Conservation (phyloP, 2,888 invertebrate species). For the Nomada hirtipes region DNA sequence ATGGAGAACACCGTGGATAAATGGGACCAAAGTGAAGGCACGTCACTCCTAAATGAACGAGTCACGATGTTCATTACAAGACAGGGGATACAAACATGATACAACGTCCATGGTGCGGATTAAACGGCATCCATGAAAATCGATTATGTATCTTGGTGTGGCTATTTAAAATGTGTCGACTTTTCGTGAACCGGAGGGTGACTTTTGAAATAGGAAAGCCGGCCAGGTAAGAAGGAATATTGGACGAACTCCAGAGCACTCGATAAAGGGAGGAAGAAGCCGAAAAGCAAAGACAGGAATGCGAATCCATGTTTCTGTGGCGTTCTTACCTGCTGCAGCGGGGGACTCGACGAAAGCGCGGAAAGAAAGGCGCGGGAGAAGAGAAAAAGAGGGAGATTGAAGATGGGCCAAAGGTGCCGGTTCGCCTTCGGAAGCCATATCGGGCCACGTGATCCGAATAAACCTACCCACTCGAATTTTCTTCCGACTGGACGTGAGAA, state of each 20-base stretch:
- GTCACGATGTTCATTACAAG: not conserved
- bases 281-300: slow-evolving; percentile 26
- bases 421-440: slow-evolving; percentile 76
- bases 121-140: not conserved
- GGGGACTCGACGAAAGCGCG: slow-evolving; percentile 33
- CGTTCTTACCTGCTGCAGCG: slow-evolving; percentile 15
- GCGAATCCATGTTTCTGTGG: slow-evolving; percentile 36
- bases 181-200: slow-evolving; percentile 27
- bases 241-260: slow-evolving; percentile 45
- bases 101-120: not conserved
- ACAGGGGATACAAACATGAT: not conserved
- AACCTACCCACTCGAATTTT: slow-evolving; percentile 64
- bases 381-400: slow-evolving; percentile 35
- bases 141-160: slow-evolving; percentile 10
- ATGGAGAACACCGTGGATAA: not conserved
- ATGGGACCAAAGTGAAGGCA: not conserved
- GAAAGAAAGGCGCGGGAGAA: slow-evolving; percentile 28
- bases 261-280: slow-evolving; percentile 44
- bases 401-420: slow-evolving; percentile 67
- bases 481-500: slow-evolving; percentile 68
- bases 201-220: slow-evolving; percentile 39
- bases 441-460: slow-evolving; percentile 78
- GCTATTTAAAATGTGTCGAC: slow-evolving; percentile 39
- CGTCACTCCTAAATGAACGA: not conserved
- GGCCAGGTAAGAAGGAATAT: slow-evolving; percentile 47